A percentile compares a stretch with the other conserved stretches of the same genome.
Evolutionary conservation across 2,888 invertebrate species (phyloP).

Genomic region (Acleris sparsana): DNA sequence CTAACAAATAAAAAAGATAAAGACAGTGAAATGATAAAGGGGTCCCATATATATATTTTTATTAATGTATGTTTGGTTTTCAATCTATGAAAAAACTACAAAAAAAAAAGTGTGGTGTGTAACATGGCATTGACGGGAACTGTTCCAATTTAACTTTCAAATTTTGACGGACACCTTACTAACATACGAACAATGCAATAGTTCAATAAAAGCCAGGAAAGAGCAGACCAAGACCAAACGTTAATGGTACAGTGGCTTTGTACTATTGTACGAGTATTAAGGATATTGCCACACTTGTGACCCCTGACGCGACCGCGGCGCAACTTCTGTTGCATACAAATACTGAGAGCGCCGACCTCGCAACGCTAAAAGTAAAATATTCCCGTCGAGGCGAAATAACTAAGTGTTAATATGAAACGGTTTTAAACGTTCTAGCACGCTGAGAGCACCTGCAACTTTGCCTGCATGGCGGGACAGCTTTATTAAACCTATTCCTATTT

Average conservation of each 20-base stretch:
- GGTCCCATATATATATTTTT: too few relatives aligned
- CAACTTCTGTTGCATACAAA: constrained; percentile 29
- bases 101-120: too few relatives aligned
- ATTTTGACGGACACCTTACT: too few relatives aligned
- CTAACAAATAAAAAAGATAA: too few relatives aligned
- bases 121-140: too few relatives aligned
- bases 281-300: constrained; percentile 30
- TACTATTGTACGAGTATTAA: constrained; percentile 31
- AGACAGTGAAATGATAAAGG: too few relatives aligned
- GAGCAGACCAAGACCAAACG: neutral
- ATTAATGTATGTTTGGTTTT: too few relatives aligned
- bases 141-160: too few relatives aligned
- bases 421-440: constrained; percentile 10
- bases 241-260: constrained; percentile 12
- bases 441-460: constrained; percentile 13
- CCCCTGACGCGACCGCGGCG: constrained; percentile 17
- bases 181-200: too few relatives aligned
- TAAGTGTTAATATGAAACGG: constrained; percentile 14
- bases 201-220: too few relatives aligned
- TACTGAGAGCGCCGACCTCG: constrained; percentile 20
- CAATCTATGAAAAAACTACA: too few relatives aligned
- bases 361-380: constrained; percentile 10
- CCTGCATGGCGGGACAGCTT: neutral
- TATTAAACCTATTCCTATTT: neutral
- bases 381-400: constrained; percentile 8